Conservation (phyloP, 2,113 vertebrate species). For the Isurus oxyrinchus region DNA sequence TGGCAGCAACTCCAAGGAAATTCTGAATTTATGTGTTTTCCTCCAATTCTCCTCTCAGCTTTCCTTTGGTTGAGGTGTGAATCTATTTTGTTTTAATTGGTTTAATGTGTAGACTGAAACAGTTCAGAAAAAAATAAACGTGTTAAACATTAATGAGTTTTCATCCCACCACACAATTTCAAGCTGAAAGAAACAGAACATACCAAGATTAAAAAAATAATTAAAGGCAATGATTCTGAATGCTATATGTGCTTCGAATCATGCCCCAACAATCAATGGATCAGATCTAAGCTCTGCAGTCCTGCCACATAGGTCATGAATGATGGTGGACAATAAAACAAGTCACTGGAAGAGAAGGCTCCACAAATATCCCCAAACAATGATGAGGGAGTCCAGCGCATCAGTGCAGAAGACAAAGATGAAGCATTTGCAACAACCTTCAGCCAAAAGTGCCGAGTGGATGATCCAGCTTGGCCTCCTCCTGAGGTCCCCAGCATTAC, state of each 20-base stretch:
- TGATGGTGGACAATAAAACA: too few relatives aligned
- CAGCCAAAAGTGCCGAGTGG: too few relatives aligned
- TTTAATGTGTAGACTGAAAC: neutral
- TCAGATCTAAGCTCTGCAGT: too few relatives aligned
- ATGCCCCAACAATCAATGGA: neutral
- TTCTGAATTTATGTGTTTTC: neutral
- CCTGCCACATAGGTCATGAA: too few relatives aligned
- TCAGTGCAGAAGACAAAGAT: too few relatives aligned
- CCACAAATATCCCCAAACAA: too few relatives aligned
- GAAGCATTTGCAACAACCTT: too few relatives aligned
- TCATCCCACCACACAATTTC: neutral
- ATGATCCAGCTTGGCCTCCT: too few relatives aligned
- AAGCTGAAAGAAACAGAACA: neutral
- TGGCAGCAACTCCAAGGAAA: neutral
- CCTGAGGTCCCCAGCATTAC: too few relatives aligned
- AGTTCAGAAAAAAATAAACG: neutral
- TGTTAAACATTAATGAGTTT: neutral
- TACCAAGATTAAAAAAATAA: neutral
- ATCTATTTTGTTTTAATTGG: neutral
- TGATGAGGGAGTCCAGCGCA: too few relatives aligned
- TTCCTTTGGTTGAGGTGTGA: neutral
- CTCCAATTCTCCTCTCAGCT: neutral
- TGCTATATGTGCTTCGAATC: neutral
- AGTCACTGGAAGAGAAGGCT: too few relatives aligned
- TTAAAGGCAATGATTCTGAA: neutral